These are phyloP conservation scores for Leiothrix lutea DNA, from an alignment of 2,113 vertebrate genomes.

Conservation along the genomic window DNA sequence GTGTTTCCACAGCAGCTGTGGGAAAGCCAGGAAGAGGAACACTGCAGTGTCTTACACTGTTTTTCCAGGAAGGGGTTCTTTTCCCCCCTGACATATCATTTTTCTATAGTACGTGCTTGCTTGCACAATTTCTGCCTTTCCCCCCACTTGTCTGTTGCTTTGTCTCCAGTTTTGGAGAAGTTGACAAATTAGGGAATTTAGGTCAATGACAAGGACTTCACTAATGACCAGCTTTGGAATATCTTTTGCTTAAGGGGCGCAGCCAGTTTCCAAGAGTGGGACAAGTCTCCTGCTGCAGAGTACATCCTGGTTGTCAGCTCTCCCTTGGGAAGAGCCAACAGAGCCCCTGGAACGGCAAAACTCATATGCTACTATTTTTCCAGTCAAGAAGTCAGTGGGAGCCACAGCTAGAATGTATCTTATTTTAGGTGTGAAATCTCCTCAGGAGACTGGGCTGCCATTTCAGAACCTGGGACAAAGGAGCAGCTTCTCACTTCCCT, in stretches of 20 bases:
- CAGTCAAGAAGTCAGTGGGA: not conserved
- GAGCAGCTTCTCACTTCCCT: not conserved
- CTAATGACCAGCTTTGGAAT: not conserved
- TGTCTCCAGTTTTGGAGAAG: not conserved
- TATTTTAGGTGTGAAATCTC: not conserved
- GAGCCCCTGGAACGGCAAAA: not conserved
- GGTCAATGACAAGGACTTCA: not conserved
- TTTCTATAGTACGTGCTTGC: not conserved
- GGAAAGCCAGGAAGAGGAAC: conserved; percentile 2
- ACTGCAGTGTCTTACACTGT: not conserved
- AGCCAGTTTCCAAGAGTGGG: not conserved
- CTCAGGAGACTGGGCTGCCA: not conserved
- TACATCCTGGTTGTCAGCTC: not conserved
- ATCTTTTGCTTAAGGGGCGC: accelerated
- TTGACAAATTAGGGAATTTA: not conserved
- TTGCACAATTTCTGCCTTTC: not conserved
- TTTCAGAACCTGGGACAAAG: not conserved
- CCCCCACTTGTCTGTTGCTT: not conserved
- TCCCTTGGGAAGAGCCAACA: not conserved
- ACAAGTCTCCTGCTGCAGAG: not conserved
- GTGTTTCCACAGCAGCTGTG: not conserved
- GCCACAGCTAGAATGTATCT: not conserved
- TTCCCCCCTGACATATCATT: not conserved
- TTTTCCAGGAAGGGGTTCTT: not conserved
- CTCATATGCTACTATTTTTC: not conserved